These are phyloP conservation scores for Halocynthia roretzi DNA, from an alignment of 23 tunicate species.

Conservation along the genomic window DNA sequence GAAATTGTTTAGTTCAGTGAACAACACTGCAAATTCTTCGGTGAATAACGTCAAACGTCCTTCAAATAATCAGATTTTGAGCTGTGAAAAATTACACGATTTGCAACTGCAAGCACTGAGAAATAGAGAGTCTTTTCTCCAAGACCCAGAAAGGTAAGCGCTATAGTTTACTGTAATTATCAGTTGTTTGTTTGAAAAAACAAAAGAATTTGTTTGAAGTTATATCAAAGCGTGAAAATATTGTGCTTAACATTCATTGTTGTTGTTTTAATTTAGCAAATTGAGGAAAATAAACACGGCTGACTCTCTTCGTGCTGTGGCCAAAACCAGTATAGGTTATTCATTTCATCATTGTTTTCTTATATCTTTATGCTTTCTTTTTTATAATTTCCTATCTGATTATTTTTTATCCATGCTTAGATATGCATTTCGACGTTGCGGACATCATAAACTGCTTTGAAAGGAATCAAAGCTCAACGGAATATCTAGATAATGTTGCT, in stretches of 20 bases:
- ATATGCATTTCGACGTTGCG: slow-evolving; percentile 15
- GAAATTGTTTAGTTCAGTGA: not conserved
- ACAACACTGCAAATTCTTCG: not conserved
- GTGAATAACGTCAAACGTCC: no score
- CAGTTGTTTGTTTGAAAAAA: not conserved
- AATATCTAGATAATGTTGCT: no score
- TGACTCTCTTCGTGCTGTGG: not conserved
- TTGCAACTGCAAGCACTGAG: not conserved
- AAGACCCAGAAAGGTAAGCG: not conserved
- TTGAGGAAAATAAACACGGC: not conserved
- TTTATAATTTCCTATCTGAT: not conserved
- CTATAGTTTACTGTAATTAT: not conserved
- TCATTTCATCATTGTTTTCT: not conserved
- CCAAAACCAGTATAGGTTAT: not conserved
- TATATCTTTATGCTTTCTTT: not conserved
- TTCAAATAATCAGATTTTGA: no score
- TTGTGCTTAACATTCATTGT: not conserved
- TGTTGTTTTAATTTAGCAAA: not conserved
- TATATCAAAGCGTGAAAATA: not conserved
- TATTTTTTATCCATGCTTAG: not conserved
- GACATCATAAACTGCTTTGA: not conserved
- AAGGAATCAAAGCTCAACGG: no score
- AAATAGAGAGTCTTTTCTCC: not conserved
- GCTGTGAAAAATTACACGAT: not conserved
- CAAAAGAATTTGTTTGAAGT: not conserved